phyloP scores from a whole-genome alignment of 1,140 invertebrate genomes.

The Pteromalus puparum region DNA sequence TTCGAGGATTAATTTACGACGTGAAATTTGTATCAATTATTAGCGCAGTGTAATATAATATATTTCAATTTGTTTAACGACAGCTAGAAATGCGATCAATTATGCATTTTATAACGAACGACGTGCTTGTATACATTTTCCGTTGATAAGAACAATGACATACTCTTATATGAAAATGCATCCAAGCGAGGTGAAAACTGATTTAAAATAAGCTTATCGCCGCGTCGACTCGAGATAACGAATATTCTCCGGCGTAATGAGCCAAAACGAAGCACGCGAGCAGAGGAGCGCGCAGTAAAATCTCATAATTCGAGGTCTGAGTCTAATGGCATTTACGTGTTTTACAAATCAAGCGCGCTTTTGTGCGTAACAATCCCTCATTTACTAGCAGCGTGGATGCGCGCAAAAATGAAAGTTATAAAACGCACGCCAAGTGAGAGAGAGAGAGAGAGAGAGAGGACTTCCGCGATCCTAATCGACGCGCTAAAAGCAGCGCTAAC shows the following conservation, averaged over 20 bases:
- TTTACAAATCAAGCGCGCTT: background rate
- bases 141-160: too few relatives aligned
- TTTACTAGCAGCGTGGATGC: background rate
- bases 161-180: background rate
- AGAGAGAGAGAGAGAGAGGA: background rate
- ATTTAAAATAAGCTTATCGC: background rate
- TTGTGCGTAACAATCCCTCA: background rate
- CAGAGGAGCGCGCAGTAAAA: background rate
- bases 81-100: constrained; percentile 6
- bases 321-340: background rate
- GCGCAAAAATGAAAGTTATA: background rate
- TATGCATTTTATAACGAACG: background rate
- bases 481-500: constrained; percentile 58
- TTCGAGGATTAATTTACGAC: background rate
- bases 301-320: background rate
- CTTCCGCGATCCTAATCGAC: constrained; percentile 61
- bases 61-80: background rate
- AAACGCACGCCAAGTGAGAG: background rate
- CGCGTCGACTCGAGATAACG: background rate
- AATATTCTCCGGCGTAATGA: background rate
- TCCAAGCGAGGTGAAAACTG: constrained; percentile 28
- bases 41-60: background rate
- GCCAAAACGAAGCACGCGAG: background rate
- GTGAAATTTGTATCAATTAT: background rate
- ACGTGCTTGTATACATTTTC: too few relatives aligned